Percentiles rank a stretch among this genome's conserved stretches.
These are phyloP conservation scores for Bombylius major DNA, from an alignment of 2,888 invertebrate species.

Conservation along the genomic window DNA sequence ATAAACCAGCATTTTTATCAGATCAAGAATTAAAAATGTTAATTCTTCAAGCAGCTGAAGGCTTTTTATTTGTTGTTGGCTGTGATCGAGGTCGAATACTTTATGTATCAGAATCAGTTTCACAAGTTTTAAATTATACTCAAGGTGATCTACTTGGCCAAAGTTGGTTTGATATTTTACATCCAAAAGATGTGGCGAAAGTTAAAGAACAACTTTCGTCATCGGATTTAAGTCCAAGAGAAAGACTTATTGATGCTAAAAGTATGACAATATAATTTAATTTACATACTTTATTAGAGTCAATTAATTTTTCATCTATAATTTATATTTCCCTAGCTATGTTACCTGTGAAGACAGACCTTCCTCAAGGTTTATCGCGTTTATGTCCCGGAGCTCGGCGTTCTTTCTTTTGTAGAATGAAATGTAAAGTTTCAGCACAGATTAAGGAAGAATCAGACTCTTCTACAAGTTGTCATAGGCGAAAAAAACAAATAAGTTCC, in stretches of 20 bases:
- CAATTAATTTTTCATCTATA: no score
- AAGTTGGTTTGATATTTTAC: slow-evolving; percentile 86
- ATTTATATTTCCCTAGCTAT: slow-evolving; percentile 48
- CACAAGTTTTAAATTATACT: slow-evolving; percentile 65
- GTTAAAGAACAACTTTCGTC: slow-evolving; percentile 91
- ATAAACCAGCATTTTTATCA: slow-evolving; percentile 68
- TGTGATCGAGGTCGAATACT: slow-evolving; percentile 84
- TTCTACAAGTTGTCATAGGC: slow-evolving; percentile 45
- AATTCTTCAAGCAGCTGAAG: slow-evolving; percentile 75
- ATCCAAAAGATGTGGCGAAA: slow-evolving; percentile 88
- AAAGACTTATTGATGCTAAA: slow-evolving; percentile 83
- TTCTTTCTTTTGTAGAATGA: slow-evolving; percentile 91
- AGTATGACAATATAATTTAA: slow-evolving; percentile 44
- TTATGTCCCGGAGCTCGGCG: slow-evolving; percentile 80
- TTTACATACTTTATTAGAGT: not conserved
- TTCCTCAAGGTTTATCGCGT: slow-evolving; percentile 61
- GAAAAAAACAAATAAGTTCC: slow-evolving; percentile 46
- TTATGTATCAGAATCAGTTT: slow-evolving; percentile 82
- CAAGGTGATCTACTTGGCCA: slow-evolving; percentile 82
- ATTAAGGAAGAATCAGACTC: slow-evolving; percentile 58
- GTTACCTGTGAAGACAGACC: slow-evolving; percentile 78
- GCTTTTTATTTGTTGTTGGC: slow-evolving; percentile 83
- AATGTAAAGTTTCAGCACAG: slow-evolving; percentile 51
- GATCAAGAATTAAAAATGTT: slow-evolving; percentile 79
- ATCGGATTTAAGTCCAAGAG: slow-evolving; percentile 75